These are phyloP conservation scores for Oceanodroma tethys DNA, from an alignment of 2,113 vertebrate species.

Conservation along the genomic window DNA sequence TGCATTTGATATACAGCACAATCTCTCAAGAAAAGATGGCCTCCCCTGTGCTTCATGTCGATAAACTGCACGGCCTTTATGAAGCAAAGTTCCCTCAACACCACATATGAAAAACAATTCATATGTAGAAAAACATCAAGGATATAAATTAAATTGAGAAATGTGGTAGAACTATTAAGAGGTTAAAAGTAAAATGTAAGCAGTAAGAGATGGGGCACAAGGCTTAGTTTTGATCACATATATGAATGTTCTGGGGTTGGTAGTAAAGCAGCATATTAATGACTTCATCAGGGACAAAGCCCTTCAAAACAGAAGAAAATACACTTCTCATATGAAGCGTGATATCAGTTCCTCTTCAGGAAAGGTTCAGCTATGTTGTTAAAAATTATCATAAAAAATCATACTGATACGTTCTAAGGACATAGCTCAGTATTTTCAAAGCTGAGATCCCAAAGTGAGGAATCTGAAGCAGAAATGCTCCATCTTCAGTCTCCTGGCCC, in stretches of 20 bases:
- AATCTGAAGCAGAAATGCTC: background rate
- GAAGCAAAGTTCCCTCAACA: background rate
- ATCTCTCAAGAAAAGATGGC: background rate
- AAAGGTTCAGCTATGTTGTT: background rate
- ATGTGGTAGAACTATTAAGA: background rate
- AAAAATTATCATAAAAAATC: background rate
- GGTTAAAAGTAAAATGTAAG: background rate
- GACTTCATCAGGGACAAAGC: background rate
- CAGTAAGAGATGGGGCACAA: background rate
- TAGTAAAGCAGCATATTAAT: background rate
- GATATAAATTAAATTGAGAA: background rate
- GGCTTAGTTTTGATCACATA: background rate
- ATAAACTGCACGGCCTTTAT: background rate
- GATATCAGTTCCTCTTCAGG: background rate
- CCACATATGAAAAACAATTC: background rate
- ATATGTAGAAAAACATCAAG: background rate
- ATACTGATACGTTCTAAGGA: accelerated
- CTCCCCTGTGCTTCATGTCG: background rate
- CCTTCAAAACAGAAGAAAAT: background rate
- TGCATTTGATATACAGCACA: background rate
- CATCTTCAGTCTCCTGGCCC: background rate
- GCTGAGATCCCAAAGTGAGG: background rate
- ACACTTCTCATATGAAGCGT: background rate
- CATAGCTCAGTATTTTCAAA: background rate
- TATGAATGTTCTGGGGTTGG: background rate